Evolutionary conservation across 2,113 vertebrate species (phyloP).

Genomic region (Ammodytes dubius): DNA sequence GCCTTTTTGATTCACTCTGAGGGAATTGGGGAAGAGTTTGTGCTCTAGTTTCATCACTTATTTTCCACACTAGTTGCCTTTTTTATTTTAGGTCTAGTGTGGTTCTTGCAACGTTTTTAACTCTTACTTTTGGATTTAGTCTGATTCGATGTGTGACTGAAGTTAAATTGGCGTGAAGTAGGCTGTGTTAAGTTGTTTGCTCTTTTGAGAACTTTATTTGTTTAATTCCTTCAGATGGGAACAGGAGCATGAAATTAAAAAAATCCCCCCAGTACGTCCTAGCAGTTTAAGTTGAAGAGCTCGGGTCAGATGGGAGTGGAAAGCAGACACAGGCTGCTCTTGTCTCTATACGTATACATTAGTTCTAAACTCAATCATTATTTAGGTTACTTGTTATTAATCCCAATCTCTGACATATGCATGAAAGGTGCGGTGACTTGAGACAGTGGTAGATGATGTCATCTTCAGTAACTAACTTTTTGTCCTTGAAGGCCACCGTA

Average conservation of each 20-base stretch:
- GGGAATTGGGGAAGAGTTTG: conserved; percentile 62
- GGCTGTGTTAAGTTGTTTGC: conserved; percentile 44
- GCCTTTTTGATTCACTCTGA: conserved; percentile 64
- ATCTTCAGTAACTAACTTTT: too few species aligned
- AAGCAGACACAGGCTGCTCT: background rate
- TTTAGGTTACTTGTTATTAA: background rate
- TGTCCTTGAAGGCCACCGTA: too few species aligned
- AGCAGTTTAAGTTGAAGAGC: conserved; percentile 12
- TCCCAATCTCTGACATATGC: background rate
- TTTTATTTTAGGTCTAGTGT: conserved; percentile 1
- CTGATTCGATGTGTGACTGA: conserved; percentile 29
- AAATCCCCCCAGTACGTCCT: conserved; percentile 36
- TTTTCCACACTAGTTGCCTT: conserved; percentile 56
- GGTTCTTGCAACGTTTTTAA: conserved; percentile 2
- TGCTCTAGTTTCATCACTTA: conserved; percentile 42
- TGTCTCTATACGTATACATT: background rate
- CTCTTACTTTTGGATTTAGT: conserved; percentile 17
- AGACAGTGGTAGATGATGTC: too few species aligned
- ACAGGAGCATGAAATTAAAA: conserved; percentile 63
- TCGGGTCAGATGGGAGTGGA: conserved; percentile 32
- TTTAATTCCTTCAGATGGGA: conserved; percentile 46
- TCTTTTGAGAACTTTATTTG: conserved; percentile 37
- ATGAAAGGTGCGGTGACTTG: too few species aligned
- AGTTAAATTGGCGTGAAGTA: conserved; percentile 17
- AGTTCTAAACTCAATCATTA: background rate